phyloP scores from a whole-genome alignment of 1,140 invertebrate genomes.

The Papilio glaucus region DNA sequence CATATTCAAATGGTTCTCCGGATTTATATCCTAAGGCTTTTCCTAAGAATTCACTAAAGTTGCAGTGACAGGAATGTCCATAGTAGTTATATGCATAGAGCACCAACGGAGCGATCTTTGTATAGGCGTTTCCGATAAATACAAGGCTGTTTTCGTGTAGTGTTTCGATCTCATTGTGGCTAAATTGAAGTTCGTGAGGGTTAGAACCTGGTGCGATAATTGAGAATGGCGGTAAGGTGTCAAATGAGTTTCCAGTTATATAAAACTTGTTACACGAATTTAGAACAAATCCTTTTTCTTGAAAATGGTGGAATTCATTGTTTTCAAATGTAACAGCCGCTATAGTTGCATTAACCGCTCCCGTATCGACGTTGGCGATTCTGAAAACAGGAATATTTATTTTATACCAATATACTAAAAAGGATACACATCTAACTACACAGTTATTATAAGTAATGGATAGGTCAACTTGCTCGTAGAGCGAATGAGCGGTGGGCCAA shows the following conservation, averaged over 20 bases:
- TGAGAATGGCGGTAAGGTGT: slow-evolving; percentile 83
- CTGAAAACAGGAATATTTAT: slow-evolving; percentile 79
- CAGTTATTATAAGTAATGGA: not conserved
- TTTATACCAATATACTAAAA: slow-evolving; percentile 4
- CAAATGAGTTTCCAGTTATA: slow-evolving; percentile 87
- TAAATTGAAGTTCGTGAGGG: slow-evolving; percentile 85
- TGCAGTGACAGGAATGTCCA: slow-evolving; percentile 85
- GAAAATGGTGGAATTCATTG: slow-evolving; percentile 85
- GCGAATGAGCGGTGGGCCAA: not conserved
- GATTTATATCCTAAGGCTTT: slow-evolving; percentile 73
- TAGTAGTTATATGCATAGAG: slow-evolving; percentile 86
- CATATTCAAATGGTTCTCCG: slow-evolving; percentile 79
- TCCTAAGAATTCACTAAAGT: slow-evolving; percentile 84
- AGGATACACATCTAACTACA: not conserved
- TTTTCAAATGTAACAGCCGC: slow-evolving; percentile 85
- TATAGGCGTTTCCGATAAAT: slow-evolving; percentile 83
- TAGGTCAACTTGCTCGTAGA: not conserved
- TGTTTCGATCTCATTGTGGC: slow-evolving; percentile 85
- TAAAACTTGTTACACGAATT: slow-evolving; percentile 86
- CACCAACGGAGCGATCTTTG: slow-evolving; percentile 70
- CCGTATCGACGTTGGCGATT: slow-evolving; percentile 84
- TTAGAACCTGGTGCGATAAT: slow-evolving; percentile 75
- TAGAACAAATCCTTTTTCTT: slow-evolving; percentile 83
- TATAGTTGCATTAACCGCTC: slow-evolving; percentile 86
- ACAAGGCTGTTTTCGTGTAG: slow-evolving; percentile 81